Evolutionary conservation across 1,140 invertebrate species (phyloP).

Genomic region (Aphis gossypii): DNA sequence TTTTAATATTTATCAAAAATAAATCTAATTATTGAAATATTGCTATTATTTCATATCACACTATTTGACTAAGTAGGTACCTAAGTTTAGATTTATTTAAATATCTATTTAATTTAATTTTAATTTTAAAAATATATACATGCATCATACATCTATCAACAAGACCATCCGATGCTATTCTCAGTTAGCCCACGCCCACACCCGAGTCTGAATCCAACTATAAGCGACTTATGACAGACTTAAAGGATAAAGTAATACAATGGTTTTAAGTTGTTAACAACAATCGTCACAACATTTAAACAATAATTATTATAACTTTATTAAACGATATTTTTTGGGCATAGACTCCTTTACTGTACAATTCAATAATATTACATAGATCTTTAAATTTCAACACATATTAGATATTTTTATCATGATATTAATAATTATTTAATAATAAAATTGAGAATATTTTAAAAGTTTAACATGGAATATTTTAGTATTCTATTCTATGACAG

Average conservation of each 20-base stretch:
- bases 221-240: background rate
- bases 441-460: background rate
- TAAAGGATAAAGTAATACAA: background rate
- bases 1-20: background rate
- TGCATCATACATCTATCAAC: too few relatives aligned
- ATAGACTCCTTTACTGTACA: too few relatives aligned
- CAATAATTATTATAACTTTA: too few relatives aligned
- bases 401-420: background rate
- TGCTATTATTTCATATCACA: background rate
- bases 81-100: background rate
- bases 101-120: background rate
- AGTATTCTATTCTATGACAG: background rate
- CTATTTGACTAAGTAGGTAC: background rate
- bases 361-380: background rate
- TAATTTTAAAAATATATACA: background rate
- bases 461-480: background rate
- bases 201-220: background rate
- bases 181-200: too few relatives aligned
- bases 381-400: too few relatives aligned
- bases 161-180: background rate
- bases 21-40: conserved; percentile 5
- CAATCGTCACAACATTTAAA: too few relatives aligned
- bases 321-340: too few relatives aligned
- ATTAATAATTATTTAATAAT: too few relatives aligned
- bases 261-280: too few relatives aligned